Percentiles rank a stretch among this genome's conserved stretches.
These are phyloP conservation scores for Megaceryle torquata DNA, from an alignment of 2,113 vertebrate species.

Conservation along the genomic window DNA sequence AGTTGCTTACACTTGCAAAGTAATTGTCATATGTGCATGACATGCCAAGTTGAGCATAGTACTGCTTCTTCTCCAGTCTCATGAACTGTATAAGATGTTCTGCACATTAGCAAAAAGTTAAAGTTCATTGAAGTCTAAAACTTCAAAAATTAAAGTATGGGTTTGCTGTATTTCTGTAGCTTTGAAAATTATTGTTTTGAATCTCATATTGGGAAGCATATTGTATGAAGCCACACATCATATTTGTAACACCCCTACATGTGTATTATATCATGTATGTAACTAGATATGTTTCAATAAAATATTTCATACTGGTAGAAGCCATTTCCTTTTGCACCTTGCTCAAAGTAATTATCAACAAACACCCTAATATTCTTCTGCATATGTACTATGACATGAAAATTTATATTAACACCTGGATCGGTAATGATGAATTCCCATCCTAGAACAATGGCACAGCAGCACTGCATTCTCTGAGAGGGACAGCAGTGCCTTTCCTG, in stretches of 20 bases:
- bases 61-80: background rate
- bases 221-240: background rate
- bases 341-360: background rate
- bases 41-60: background rate
- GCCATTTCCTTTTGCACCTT: background rate
- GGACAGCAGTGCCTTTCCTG: background rate
- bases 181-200: background rate
- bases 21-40: rapidly evolving
- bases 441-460: background rate
- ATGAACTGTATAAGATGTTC: background rate
- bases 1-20: background rate
- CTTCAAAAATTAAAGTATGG: background rate
- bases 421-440: background rate
- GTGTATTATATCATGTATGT: background rate
- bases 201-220: background rate
- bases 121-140: background rate
- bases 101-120: background rate
- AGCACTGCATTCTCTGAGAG: background rate
- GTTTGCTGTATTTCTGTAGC: background rate
- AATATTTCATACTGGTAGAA: background rate
- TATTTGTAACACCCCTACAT: background rate
- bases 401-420: background rate
- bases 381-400: background rate
- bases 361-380: background rate
- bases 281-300: background rate